Percentiles rank a stretch among this genome's conserved stretches.
Evolutionary conservation across 2,797 vertebrate species (phyloP).

Genomic region (Ctenopoma multispine): DNA sequence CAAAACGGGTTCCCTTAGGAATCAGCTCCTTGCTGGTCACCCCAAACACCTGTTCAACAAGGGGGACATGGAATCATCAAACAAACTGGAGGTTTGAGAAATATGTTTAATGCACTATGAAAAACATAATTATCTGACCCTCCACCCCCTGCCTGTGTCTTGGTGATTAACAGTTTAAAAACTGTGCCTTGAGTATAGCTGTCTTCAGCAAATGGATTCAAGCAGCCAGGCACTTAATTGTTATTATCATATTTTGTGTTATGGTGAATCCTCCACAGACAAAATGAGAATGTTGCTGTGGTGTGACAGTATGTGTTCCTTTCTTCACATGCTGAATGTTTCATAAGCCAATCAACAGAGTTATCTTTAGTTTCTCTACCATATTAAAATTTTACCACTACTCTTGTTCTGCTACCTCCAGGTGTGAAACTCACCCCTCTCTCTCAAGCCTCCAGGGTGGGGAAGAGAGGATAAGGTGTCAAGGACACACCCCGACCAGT

Average conservation of each 20-base stretch:
- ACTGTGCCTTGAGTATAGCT: conserved; percentile 1
- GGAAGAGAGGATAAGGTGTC: conserved; percentile 73
- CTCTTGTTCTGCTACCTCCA: conserved; percentile 75
- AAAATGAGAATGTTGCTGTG: neutral
- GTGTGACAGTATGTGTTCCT: conserved; percentile 32
- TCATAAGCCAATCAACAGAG: conserved; percentile 57
- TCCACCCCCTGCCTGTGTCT: conserved; percentile 13
- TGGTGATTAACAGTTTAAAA: conserved; percentile 23
- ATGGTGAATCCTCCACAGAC: neutral
- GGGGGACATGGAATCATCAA: conserved; percentile 39
- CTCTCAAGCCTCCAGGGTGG: conserved; percentile 59
- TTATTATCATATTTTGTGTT: neutral
- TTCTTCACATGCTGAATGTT: conserved; percentile 73
- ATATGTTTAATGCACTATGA: conserved; percentile 18
- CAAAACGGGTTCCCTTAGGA: conserved; percentile 93
- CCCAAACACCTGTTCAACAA: conserved; percentile 86
- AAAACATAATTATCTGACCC: conserved; percentile 42
- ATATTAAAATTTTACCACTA: conserved; percentile 77
- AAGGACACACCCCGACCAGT: conserved; percentile 67
- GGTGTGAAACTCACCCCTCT: conserved; percentile 76
- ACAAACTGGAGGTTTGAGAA: conserved; percentile 34
- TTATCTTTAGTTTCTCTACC: conserved; percentile 62
- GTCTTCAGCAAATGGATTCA: conserved; percentile 19
- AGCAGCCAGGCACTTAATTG: neutral
- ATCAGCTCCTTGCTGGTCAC: conserved; percentile 93